phyloP scores from a whole-genome alignment of 37 sponge, comb jelly and placozoan genomes.

The Ianthella basta region DNA sequence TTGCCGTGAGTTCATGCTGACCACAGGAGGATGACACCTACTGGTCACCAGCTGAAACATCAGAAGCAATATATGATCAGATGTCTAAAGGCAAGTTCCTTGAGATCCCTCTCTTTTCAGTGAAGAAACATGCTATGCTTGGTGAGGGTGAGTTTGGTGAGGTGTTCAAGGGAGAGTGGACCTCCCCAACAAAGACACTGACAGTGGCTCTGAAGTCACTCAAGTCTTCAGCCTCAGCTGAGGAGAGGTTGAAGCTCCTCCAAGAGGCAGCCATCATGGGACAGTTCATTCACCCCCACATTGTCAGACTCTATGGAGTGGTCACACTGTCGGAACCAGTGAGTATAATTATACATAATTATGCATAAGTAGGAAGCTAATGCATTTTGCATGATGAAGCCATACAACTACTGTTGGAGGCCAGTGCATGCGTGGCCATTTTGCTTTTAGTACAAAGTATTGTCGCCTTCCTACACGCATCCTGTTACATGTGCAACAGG shows the following conservation, averaged over 20 bases:
- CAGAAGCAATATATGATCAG: neutral
- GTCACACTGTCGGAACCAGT: neutral
- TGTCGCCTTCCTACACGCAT: too few relatives aligned
- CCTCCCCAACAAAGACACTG: neutral
- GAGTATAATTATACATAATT: too few relatives aligned
- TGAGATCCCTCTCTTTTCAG: neutral
- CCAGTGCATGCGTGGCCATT: too few relatives aligned
- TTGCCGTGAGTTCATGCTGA: too few relatives aligned
- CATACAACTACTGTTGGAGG: too few relatives aligned
- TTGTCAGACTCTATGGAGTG: constrained; percentile 24
- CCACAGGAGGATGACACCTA: neutral
- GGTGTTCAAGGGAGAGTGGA: constrained; percentile 29
- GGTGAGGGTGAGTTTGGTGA: constrained; percentile 27
- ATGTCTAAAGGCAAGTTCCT: neutral
- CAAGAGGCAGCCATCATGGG: constrained; percentile 37
- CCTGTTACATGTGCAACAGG: too few relatives aligned
- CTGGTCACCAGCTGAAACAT: constrained; percentile 1
- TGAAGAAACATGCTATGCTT: neutral
- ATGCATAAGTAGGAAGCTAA: too few relatives aligned
- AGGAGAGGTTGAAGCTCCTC: constrained; percentile 23
- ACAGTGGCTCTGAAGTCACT: constrained; percentile 25
- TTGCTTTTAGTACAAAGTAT: too few relatives aligned
- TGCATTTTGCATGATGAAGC: too few relatives aligned
- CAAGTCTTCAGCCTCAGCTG: constrained; percentile 15
- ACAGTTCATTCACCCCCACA: constrained; percentile 31